Percentiles rank a stretch among this genome's conserved stretches.
These are phyloP conservation scores for Anoura caudifer DNA, from an alignment of 2,113 vertebrate genomes.

Conservation along the genomic window DNA sequence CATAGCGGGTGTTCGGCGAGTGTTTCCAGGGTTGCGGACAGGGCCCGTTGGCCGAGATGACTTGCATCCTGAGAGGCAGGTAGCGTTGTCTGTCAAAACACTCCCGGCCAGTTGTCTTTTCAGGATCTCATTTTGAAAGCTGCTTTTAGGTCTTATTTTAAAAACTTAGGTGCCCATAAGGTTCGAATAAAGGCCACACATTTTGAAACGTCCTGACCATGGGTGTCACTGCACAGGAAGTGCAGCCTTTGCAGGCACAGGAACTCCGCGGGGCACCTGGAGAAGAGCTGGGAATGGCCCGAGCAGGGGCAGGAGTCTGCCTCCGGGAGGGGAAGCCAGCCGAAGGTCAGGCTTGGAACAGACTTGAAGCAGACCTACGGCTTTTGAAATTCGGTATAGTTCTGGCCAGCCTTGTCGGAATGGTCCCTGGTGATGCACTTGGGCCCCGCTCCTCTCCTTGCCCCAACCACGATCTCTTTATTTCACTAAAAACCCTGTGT, in stretches of 20 bases:
- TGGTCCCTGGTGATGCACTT: background rate
- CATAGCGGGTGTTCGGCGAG: too few relatives aligned
- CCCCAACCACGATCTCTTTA: background rate
- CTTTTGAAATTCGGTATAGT: background rate
- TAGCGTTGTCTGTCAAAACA: background rate
- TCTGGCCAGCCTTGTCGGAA: background rate
- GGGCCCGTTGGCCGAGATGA: background rate
- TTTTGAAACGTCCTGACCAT: background rate
- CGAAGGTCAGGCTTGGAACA: background rate
- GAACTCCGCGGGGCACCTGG: background rate
- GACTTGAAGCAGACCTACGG: background rate
- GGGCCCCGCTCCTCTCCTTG: background rate
- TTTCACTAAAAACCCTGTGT: background rate
- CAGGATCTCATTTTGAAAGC: background rate
- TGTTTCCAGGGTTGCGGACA: background rate
- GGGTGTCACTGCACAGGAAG: background rate
- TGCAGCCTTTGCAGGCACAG: background rate
- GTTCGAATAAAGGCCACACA: background rate
- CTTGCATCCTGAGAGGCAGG: background rate
- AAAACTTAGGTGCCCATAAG: background rate
- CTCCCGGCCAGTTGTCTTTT: background rate
- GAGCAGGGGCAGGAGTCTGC: background rate
- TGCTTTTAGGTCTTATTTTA: background rate
- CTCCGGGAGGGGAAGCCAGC: background rate
- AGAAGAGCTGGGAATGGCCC: background rate